A percentile compares a stretch with the other conserved stretches of the same genome.
phyloP scores from a whole-genome alignment of 2,888 invertebrate species.

The Cybosia mesomella region DNA sequence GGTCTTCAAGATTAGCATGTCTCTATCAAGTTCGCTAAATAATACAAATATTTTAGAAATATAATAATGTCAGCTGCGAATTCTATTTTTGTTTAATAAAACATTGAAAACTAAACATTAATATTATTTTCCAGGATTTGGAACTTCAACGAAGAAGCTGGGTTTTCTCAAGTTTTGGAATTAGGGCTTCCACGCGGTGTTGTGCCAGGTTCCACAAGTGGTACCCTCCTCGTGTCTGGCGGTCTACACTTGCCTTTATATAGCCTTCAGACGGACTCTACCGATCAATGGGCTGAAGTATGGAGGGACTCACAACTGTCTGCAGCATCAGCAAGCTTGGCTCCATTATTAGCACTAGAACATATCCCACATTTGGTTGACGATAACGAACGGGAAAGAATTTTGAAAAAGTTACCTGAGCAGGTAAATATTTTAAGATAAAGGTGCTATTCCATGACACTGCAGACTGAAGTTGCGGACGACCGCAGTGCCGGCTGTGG shows the following conservation, averaged over 20 bases:
- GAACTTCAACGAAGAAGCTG: constrained; percentile 91
- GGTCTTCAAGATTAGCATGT: too few species aligned
- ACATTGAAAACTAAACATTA: too few species aligned
- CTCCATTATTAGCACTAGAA: constrained; percentile 86
- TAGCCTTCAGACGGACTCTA: constrained; percentile 71
- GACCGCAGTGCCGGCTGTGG: too few species aligned
- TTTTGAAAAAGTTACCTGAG: constrained; percentile 85
- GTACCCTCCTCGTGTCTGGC: constrained; percentile 87
- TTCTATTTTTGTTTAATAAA: not conserved
- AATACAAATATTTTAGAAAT: too few species aligned
- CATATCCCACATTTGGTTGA: constrained; percentile 85
- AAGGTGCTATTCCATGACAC: too few species aligned
- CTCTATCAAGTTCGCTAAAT: too few species aligned
- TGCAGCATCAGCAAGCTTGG: constrained; percentile 87
- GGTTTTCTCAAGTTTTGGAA: constrained; percentile 90
- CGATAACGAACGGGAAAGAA: constrained; percentile 80
- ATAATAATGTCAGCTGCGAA: not conserved
- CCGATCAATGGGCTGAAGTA: constrained; percentile 78
- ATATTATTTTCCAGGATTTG: constrained; percentile 89
- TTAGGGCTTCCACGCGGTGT: constrained; percentile 88
- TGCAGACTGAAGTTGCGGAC: too few species aligned
- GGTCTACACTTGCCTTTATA: constrained; percentile 87
- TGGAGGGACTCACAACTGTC: constrained; percentile 82
- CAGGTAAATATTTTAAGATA: constrained; percentile 73
- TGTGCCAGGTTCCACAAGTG: constrained; percentile 89